These are phyloP conservation scores for Ophraella communa DNA, from an alignment of 2,888 invertebrate genomes.

Conservation along the genomic window DNA sequence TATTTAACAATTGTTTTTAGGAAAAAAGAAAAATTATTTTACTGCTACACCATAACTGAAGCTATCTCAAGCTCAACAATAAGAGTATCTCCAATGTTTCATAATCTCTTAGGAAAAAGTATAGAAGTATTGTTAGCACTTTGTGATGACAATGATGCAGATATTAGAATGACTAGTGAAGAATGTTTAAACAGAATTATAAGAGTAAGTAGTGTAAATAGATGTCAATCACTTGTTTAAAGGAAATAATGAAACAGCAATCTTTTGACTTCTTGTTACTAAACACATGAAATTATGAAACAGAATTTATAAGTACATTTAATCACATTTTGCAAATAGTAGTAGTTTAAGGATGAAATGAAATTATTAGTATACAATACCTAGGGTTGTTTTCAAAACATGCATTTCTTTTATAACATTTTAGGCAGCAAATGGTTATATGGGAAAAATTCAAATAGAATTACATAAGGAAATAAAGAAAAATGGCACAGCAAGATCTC, in stretches of 20 bases:
- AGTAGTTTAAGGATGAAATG: no score
- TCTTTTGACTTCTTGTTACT: no score
- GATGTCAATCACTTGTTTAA: neutral
- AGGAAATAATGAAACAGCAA: neutral
- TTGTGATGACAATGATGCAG: constrained; percentile 79
- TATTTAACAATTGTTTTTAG: constrained; percentile 56
- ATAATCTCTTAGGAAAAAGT: constrained; percentile 71
- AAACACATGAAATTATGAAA: no score
- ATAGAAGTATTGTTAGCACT: constrained; percentile 74
- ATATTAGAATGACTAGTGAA: constrained; percentile 80
- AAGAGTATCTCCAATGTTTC: constrained; percentile 68
- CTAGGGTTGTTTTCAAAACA: no score
- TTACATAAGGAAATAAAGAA: constrained; percentile 83
- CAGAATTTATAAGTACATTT: no score
- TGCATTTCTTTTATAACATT: constrained; percentile 42
- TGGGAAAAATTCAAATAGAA: constrained; percentile 79
- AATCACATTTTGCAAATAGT: no score
- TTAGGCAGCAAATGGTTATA: constrained; percentile 68
- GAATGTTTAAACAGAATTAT: constrained; percentile 83
- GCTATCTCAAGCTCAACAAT: constrained; percentile 70
- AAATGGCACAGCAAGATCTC: constrained; percentile 73
- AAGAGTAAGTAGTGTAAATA: constrained; percentile 56
- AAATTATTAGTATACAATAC: no score
- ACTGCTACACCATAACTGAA: constrained; percentile 76
- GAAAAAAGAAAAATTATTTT: constrained; percentile 77